Percentiles rank a stretch among this genome's conserved stretches.
phyloP scores from a whole-genome alignment of 92 coral and sea anemone species.

The Desmophyllum pertusum region DNA sequence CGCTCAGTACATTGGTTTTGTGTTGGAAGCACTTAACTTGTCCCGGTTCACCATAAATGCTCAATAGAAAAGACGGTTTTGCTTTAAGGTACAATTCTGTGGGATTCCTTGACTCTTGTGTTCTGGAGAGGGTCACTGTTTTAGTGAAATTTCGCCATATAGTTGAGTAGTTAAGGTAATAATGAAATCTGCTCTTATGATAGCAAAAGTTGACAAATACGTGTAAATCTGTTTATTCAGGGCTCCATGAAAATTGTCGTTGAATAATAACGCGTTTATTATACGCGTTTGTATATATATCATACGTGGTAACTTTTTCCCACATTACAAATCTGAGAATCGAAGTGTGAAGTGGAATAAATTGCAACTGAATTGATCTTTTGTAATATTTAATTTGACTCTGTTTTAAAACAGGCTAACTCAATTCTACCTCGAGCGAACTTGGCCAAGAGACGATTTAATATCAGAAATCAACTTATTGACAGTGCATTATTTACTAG shows the following conservation, averaged over 20 bases:
- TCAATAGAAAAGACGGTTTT: slow-evolving; percentile 1
- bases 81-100: not conserved
- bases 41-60: not conserved
- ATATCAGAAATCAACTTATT: not conserved
- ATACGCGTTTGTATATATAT: not conserved
- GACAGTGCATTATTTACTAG: slow-evolving; percentile 22
- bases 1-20: slow-evolving; percentile 1
- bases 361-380: not conserved
- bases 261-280: not conserved
- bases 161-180: not conserved
- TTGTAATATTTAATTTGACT: not conserved
- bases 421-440: not conserved
- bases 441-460: not conserved
- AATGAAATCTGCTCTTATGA: not conserved
- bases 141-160: not conserved
- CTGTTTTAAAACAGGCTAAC: not conserved
- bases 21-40: not conserved
- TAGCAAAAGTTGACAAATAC: slow-evolving; percentile 39
- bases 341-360: not conserved
- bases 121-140: slow-evolving; percentile 11
- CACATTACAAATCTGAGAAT: not conserved
- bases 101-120: not conserved
- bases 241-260: slow-evolving; percentile 2
- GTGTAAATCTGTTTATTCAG: slow-evolving; percentile 49
- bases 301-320: not conserved